These are phyloP conservation scores for Leptinotarsa texana DNA, from an alignment of 1,140 invertebrate genomes.

Conservation along the genomic window DNA sequence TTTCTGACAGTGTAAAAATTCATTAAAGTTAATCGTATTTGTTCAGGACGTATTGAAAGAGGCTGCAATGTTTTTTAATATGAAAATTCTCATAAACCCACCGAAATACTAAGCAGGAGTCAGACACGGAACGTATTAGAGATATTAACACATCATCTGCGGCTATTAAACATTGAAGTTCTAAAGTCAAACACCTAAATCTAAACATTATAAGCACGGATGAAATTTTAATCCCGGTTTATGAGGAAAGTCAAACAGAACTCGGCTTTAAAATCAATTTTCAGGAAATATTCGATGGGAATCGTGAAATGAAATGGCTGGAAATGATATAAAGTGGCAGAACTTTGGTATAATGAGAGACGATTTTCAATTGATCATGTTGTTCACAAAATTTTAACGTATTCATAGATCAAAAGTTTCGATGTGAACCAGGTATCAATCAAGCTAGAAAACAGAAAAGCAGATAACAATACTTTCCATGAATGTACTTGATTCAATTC, in stretches of 20 bases:
- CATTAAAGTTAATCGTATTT: neutral
- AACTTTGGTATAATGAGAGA: too few relatives aligned
- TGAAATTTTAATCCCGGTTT: constrained; percentile 14
- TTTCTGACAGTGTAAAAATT: neutral
- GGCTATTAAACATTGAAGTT: neutral
- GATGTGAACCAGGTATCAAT: too few relatives aligned
- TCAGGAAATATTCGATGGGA: neutral
- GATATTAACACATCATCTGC: constrained; percentile 5
- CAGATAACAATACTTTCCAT: too few relatives aligned
- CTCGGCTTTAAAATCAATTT: constrained; percentile 4
- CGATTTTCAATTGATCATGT: too few relatives aligned
- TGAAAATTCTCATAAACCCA: neutral
- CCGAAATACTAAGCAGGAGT: constrained; percentile 5
- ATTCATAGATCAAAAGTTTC: too few relatives aligned
- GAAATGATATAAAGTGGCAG: neutral
- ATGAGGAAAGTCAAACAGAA: neutral
- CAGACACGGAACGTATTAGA: neutral
- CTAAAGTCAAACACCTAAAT: constrained; percentile 13
- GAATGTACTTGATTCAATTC: too few relatives aligned
- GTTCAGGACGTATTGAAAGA: neutral
- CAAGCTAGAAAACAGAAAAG: too few relatives aligned
- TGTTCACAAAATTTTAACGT: too few relatives aligned
- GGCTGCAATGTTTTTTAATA: neutral
- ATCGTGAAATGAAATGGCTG: neutral
- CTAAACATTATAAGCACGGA: constrained; percentile 7